phyloP scores from a whole-genome alignment of 2,113 vertebrate species.

The Upupa epops region DNA sequence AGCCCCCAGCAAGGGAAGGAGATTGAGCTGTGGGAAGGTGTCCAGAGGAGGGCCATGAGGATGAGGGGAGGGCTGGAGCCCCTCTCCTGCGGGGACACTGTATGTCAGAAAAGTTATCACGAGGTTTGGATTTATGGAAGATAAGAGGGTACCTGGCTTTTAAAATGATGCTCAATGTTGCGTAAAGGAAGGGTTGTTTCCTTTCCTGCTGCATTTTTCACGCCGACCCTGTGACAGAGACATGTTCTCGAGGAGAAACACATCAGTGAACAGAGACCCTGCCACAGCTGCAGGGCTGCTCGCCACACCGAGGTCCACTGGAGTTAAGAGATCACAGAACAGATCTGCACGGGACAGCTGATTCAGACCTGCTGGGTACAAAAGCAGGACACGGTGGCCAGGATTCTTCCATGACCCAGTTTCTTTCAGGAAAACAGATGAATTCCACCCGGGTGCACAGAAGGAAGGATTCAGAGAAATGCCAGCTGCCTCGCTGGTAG shows the following conservation, averaged over 20 bases:
- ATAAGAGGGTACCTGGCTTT: no score
- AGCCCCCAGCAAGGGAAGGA: no score
- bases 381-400: not conserved
- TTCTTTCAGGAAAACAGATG: not conserved
- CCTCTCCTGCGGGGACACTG: no score
- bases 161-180: not conserved
- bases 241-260: not conserved
- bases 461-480: slow-evolving; percentile 12
- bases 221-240: not conserved
- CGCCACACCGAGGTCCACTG: not conserved
- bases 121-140: no score
- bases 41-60: no score
- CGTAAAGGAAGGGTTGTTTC: not conserved
- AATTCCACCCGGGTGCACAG: not conserved
- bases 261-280: not conserved
- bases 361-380: not conserved
- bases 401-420: not conserved
- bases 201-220: not conserved
- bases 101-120: no score
- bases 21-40: no score
- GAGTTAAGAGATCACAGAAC: not conserved
- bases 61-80: no score
- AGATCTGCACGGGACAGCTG: not conserved
- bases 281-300: not conserved
- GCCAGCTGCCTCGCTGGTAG: not conserved